phyloP scores from a whole-genome alignment of 1,140 invertebrate genomes.

The Drosophila sucinea region DNA sequence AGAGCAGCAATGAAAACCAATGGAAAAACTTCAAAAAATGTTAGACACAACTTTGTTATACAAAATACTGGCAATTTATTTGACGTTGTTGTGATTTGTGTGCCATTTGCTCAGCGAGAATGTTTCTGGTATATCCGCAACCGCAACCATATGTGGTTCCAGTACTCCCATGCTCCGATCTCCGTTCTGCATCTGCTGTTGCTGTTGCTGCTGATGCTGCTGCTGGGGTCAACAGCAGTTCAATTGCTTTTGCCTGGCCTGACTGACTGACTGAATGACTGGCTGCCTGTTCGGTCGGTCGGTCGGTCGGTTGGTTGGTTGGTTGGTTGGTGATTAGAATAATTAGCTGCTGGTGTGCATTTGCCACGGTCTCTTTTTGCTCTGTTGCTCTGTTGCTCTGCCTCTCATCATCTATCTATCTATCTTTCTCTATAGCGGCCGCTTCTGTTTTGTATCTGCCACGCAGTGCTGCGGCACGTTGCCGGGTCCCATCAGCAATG shows the following conservation, averaged over 20 bases:
- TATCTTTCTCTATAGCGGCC: background rate
- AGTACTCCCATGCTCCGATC: slow-evolving; percentile 8
- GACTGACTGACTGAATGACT: slow-evolving; percentile 11
- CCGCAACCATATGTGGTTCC: slow-evolving; percentile 43
- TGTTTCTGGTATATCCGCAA: slow-evolving; percentile 20
- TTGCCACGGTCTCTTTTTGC: slow-evolving; percentile 4
- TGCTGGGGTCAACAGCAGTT: slow-evolving; percentile 67
- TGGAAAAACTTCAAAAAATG: slow-evolving; percentile 36
- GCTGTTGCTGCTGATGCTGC: too few species aligned
- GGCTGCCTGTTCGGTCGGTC: background rate
- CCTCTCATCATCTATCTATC: background rate
- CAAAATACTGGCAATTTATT: slow-evolving; percentile 68
- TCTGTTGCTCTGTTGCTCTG: background rate
- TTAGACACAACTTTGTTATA: slow-evolving; percentile 65
- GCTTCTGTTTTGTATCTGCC: slow-evolving; percentile 47
- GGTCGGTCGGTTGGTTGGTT: background rate
- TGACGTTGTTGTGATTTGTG: slow-evolving; percentile 55
- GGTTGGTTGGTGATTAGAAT: slow-evolving; percentile 55
- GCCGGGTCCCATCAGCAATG: slow-evolving; percentile 43
- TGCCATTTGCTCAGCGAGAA: slow-evolving; percentile 50
- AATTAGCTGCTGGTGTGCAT: slow-evolving; percentile 54
- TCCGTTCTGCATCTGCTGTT: slow-evolving; percentile 25
- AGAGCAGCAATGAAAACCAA: background rate
- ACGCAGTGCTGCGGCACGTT: slow-evolving; percentile 57
- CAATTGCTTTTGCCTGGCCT: slow-evolving; percentile 53